Conservation (phyloP, 2,113 vertebrate genomes). For the Pelobates fuscus region DNA sequence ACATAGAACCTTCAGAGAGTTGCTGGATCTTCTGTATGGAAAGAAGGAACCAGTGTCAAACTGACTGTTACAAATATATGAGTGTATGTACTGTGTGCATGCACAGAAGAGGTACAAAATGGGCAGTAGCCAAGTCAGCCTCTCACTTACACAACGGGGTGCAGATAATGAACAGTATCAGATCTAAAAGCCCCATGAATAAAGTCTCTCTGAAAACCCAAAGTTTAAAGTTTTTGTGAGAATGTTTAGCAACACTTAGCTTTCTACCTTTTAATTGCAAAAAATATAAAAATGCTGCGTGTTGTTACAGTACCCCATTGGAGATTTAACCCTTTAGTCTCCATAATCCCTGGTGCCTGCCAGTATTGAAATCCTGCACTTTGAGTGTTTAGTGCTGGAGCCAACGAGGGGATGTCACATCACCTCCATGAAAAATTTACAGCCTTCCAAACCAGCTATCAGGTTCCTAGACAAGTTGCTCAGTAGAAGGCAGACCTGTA, state of each 20-base stretch:
- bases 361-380: slow-evolving; percentile 17
- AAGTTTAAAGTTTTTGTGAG: too few relatives aligned
- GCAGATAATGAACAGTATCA: too few relatives aligned
- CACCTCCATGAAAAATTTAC: slow-evolving; percentile 42
- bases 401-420: slow-evolving; percentile 31
- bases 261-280: too few relatives aligned
- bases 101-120: too few relatives aligned
- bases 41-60: slow-evolving; percentile 5
- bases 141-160: too few relatives aligned
- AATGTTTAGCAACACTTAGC: too few relatives aligned
- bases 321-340: slow-evolving; percentile 48
- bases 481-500: background rate
- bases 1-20: slow-evolving; percentile 82
- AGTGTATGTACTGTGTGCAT: too few relatives aligned
- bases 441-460: slow-evolving; percentile 30
- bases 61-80: too few relatives aligned
- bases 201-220: too few relatives aligned
- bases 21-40: slow-evolving; percentile 77
- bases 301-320: slow-evolving; percentile 35
- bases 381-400: slow-evolving; percentile 28
- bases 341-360: slow-evolving; percentile 7
- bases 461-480: slow-evolving; percentile 35
- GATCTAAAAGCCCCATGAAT: too few relatives aligned
- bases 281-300: too few relatives aligned
- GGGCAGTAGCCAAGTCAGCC: too few relatives aligned